These are phyloP conservation scores for Fregata magnificens DNA, from an alignment of 2,113 vertebrate genomes.

Conservation along the genomic window DNA sequence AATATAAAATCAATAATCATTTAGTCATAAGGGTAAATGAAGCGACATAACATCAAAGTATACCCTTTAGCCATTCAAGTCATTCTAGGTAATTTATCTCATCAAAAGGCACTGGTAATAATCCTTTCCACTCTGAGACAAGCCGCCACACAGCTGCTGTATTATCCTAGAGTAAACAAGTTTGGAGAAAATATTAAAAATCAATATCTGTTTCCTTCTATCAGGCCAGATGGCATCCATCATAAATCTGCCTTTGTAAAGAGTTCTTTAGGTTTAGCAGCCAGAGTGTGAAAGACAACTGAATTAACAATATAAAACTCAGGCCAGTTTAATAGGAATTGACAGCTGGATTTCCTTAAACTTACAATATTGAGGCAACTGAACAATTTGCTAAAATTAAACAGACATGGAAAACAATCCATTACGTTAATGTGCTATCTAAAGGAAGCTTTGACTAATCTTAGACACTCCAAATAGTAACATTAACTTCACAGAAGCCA, in stretches of 20 bases:
- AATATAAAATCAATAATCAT: conserved; percentile 97
- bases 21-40: conserved; percentile 94
- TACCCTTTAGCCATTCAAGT: conserved; percentile 88
- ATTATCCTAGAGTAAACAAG: conserved; percentile 89
- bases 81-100: conserved; percentile 87
- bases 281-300: conserved; percentile 66
- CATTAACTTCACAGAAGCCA: neutral
- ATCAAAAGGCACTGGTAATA: conserved; percentile 86
- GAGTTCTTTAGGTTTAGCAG: conserved; percentile 72
- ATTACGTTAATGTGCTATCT: conserved; percentile 11
- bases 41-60: conserved; percentile 88
- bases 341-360: conserved; percentile 68
- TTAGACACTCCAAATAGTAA: neutral
- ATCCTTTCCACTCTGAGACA: conserved; percentile 83
- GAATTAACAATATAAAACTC: conserved; percentile 63
- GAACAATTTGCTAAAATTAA: conserved; percentile 68
- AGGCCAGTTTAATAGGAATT: conserved; percentile 31
- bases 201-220: conserved; percentile 92
- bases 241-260: conserved; percentile 82
- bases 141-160: conserved; percentile 78
- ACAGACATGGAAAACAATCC: conserved; percentile 50
- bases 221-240: conserved; percentile 85
- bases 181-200: conserved; percentile 91
- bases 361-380: conserved; percentile 50
- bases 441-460: conserved; percentile 18